Evolutionary conservation across 2,113 vertebrate species (phyloP).

Genomic region (Nannospalax galili): DNA sequence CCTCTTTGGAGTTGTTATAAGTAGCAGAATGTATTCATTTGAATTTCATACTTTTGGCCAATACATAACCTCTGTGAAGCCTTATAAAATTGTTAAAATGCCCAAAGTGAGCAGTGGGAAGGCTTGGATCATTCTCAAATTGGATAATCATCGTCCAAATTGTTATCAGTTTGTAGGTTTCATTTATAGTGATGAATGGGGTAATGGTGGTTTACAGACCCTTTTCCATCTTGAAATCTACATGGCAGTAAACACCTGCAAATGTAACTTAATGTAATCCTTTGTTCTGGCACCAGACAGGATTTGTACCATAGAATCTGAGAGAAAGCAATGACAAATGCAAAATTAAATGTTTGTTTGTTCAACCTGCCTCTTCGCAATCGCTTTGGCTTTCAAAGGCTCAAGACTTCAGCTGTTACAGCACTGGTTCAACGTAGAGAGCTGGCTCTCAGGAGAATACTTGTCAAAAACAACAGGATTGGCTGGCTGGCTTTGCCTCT

Average conservation of each 20-base stretch:
- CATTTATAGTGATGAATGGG: constrained; percentile 44
- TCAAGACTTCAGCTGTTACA: constrained; percentile 58
- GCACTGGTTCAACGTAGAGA: constrained; percentile 66
- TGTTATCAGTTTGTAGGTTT: constrained; percentile 52
- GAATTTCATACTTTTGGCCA: constrained; percentile 51
- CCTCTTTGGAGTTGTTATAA: constrained; percentile 58
- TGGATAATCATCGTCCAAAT: constrained; percentile 51
- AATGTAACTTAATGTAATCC: constrained; percentile 46
- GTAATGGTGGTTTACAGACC: background rate
- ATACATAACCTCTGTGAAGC: constrained; percentile 15
- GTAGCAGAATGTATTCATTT: constrained; percentile 56
- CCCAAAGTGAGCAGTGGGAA: constrained; percentile 18
- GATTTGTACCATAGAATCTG: constrained; percentile 3
- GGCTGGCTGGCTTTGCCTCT: constrained; percentile 64
- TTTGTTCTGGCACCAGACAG: constrained; percentile 30
- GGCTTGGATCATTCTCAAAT: constrained; percentile 24
- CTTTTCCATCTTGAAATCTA: background rate
- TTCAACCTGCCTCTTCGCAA: constrained; percentile 47
- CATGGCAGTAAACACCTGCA: constrained; percentile 12
- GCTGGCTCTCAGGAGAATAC: constrained; percentile 66
- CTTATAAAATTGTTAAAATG: constrained; percentile 49
- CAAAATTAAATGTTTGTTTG: constrained; percentile 64
- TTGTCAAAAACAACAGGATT: constrained; percentile 63
- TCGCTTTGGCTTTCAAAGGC: constrained; percentile 64
- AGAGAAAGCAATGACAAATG: constrained; percentile 62